These are phyloP conservation scores for Neocrepidodera transversa DNA, from an alignment of 2,888 invertebrate genomes.

Conservation along the genomic window DNA sequence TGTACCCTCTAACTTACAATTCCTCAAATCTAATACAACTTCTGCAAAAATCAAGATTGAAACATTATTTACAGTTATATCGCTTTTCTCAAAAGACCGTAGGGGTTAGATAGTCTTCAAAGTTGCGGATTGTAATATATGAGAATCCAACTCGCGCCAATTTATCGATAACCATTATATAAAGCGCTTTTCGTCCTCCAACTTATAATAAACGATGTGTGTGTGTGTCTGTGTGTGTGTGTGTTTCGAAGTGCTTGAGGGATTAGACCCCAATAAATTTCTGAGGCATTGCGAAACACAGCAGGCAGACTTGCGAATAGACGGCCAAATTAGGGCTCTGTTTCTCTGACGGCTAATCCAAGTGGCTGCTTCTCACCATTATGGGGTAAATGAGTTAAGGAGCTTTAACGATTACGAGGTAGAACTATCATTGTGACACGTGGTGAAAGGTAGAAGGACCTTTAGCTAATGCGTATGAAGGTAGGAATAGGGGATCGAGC, in stretches of 20 bases:
- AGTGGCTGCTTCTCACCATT: slow-evolving; percentile 26
- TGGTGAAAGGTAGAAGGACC: slow-evolving; percentile 18
- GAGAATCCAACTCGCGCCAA: slow-evolving; percentile 20
- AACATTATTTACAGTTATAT: slow-evolving; percentile 20
- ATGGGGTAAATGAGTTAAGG: slow-evolving; percentile 16
- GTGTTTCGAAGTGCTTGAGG: slow-evolving; percentile 27
- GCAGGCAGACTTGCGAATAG: slow-evolving; percentile 18
- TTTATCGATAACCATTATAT: slow-evolving; percentile 28
- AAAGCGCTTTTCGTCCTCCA: slow-evolving; percentile 16
- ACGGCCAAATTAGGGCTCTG: slow-evolving; percentile 13
- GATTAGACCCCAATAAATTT: slow-evolving; percentile 32
- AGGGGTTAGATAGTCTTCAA: slow-evolving; percentile 7
- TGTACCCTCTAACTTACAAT: neutral
- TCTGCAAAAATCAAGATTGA: slow-evolving; percentile 4
- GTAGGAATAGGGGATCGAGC: slow-evolving; percentile 5
- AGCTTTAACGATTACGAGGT: slow-evolving; percentile 22
- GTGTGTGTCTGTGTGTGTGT: too few species aligned
- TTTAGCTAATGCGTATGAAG: slow-evolving; percentile 14
- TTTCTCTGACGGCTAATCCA: slow-evolving; percentile 17
- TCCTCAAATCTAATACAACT: neutral
- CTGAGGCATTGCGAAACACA: slow-evolving; percentile 16
- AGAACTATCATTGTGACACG: slow-evolving; percentile 19
- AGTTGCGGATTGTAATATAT: slow-evolving; percentile 26
- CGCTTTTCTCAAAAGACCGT: neutral
- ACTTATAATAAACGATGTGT: slow-evolving; percentile 29